Evolutionary conservation across 1,140 invertebrate species (phyloP), one percentile per base, ranked within the genome.

Genomic region (Drosophila nebulosa): DNA sequence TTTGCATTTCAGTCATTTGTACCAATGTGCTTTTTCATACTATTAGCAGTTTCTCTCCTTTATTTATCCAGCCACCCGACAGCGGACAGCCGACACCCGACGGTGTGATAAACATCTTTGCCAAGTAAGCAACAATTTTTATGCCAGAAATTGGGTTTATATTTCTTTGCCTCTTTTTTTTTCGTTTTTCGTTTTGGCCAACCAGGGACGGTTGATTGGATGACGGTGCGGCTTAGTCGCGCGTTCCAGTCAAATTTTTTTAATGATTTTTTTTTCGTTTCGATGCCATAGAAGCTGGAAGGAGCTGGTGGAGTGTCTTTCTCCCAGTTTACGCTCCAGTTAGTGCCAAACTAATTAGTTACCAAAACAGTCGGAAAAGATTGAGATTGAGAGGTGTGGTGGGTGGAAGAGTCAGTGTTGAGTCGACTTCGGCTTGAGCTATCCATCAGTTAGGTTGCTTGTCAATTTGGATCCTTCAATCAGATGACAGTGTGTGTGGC

Each of bases 61-160:
- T 55, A 27, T 56, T 56, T 64, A 62, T 72, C 57, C 59, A 64
- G 66, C 67, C 70, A 80, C 77, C 74, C 66, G 74, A 64, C 79
- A 57, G 66, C 73, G 67, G n/a, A n/a, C n/a, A n/a, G n/a, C n/a
- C n/a, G n/a, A n/a, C 70, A 80, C 77, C 74, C 66, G 74, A 64
- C 79, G 59, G 66, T 76, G 67, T 80, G 89, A 90, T 90, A 90
- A 89, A 77, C 80, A 90, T 90, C 89, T 90, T 79, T 90, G 89
- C 89, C 70, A 89, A 83, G 80, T 90, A 89, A 88, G 89, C 89
- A 90, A 90, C 89, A 90, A 88, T 90, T 90, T 90, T 85, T 81
- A 88, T 86, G 81, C 78, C 81, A 73, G 58, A 90, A 90, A 90
- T 90, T 90, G 78, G 74, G 79, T 69, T 90, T 46, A 46, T 46